Base-by-base conservation (phyloP, 1,140 invertebrate species). In the Lamellibrachia luymesi region DNA sequence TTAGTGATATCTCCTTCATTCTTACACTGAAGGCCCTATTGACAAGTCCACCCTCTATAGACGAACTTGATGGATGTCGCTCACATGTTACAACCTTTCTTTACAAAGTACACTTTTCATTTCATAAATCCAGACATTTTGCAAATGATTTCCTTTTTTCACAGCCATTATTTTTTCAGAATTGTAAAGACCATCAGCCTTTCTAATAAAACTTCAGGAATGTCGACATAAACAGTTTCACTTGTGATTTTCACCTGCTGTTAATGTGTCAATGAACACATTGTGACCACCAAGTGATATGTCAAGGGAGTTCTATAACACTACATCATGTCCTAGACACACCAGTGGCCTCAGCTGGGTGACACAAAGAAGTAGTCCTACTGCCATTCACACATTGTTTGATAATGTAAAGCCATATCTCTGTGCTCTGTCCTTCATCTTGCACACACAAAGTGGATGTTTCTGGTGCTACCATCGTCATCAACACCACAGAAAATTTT, bases 371-470 rank as follows among this genome's bases (percentile, higher is more conserved):
- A 56, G 52, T 13, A 56, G 17, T 80, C 64, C 64, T 80, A 22
- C 64, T 17, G 64, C 64, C 64, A 80, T 80, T 80, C 64, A 80
- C 64, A 80, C 52, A 7, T 56, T 56, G 6, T 22, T 22, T 80
- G 64, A 80, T 22, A 80, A 80, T 80, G 64, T 80, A 80, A 80
- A 80, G 64, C 17, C 13, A 22, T 22, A 56, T 80, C 64, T 80
- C 64, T 80, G 64, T 80, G 64, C 64, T 80, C 25, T 80, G 64
- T 80, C 13, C 13, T 80, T 80, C 64, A 80, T 80, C 64, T 80
- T 80, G 64, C 64, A 80, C 64, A 80, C 64, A 80, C 64, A 80
- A 80, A 80, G 64, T 80, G 64, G 64, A 80, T 80, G 64, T 80
- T 80, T 80, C 64, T 80, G 64, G 13, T 80, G 64, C 25, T 22